phyloP scores from a whole-genome alignment of 2,113 vertebrate genomes.

The Capricornis sumatraensis region DNA sequence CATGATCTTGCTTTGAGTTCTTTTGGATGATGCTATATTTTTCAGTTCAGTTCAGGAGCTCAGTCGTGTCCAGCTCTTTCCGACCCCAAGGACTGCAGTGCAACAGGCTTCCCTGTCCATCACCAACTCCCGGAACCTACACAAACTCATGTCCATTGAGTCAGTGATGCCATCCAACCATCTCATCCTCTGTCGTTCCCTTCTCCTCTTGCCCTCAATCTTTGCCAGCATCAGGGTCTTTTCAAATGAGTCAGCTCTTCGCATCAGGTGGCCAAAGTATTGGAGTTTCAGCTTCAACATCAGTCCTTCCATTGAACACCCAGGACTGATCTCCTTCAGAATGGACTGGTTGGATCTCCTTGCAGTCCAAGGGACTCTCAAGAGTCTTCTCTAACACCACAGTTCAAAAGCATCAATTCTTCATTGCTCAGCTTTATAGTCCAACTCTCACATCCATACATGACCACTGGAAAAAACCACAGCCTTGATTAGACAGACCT shows the following conservation, averaged over 20 bases:
- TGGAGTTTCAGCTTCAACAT: neutral
- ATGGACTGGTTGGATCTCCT: neutral
- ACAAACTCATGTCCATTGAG: neutral
- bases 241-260: neutral
- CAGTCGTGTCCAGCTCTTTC: fast-evolving
- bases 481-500: neutral
- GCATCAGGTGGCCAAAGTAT: neutral
- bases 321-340: neutral
- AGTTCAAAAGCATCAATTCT: neutral
- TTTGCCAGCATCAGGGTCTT: neutral
- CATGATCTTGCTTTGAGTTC: neutral
- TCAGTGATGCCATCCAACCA: neutral
- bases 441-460: neutral
- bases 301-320: neutral
- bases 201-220: neutral
- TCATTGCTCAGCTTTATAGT: neutral
- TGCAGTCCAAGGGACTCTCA: neutral
- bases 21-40: neutral
- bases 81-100: neutral
- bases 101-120: neutral
- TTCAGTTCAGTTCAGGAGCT: neutral
- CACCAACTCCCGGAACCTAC: neutral
- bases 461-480: neutral
- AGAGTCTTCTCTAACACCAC: neutral
- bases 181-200: neutral